phyloP scores from a whole-genome alignment of 2,888 invertebrate species.

The Scotopteryx bipunctaria region DNA sequence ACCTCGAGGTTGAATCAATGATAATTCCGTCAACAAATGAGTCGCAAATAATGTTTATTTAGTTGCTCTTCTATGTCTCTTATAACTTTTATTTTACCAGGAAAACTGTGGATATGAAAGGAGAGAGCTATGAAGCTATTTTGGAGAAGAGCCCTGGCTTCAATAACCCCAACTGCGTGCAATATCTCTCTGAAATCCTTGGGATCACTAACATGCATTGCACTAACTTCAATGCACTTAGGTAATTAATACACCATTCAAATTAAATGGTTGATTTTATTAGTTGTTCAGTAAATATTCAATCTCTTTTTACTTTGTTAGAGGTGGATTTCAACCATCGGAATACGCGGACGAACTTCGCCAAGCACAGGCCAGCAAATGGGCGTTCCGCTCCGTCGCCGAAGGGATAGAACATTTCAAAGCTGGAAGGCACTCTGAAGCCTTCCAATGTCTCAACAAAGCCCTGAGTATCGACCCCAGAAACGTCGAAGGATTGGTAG shows the following conservation, averaged over 20 bases:
- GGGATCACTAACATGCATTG: constrained; percentile 87
- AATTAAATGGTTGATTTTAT: neutral
- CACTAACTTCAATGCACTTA: constrained; percentile 87
- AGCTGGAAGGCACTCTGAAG: constrained; percentile 95
- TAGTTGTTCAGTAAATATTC: neutral
- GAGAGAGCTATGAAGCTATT: constrained; percentile 90
- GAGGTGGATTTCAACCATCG: constrained; percentile 89
- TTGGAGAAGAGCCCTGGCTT: constrained; percentile 93
- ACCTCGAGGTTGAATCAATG: constrained; percentile 30
- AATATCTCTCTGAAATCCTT: constrained; percentile 90
- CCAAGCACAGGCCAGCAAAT: constrained; percentile 95
- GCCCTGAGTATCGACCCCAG: constrained; percentile 95
- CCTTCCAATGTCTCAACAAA: constrained; percentile 96
- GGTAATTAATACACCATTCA: constrained; percentile 71
- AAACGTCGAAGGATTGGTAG: constrained; percentile 96
- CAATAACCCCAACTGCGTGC: constrained; percentile 94
- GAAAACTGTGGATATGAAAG: constrained; percentile 91
- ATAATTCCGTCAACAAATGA: constrained; percentile 55
- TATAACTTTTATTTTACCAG: constrained; percentile 69
- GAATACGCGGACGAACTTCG: constrained; percentile 94
- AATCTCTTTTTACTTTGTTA: constrained; percentile 59
- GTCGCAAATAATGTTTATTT: constrained; percentile 46
- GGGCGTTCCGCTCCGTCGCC: constrained; percentile 97
- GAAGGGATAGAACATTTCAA: constrained; percentile 98
- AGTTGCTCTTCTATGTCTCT: constrained; percentile 40